phyloP scores from a whole-genome alignment of 1,140 invertebrate species.

The Drosophila gunungcola region DNA sequence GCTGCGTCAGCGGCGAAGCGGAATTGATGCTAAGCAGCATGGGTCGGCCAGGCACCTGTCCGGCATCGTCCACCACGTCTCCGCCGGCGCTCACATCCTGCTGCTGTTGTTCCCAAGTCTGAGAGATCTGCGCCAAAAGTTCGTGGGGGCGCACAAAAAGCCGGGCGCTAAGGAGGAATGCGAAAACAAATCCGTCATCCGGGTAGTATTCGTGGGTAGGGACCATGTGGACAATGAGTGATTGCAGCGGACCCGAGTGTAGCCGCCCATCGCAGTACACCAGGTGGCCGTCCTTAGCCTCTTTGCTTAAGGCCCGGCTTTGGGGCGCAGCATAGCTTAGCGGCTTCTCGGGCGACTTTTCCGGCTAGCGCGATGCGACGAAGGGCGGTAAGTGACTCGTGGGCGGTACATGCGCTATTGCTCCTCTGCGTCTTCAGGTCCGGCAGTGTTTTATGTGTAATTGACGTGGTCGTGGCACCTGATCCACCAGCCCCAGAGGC shows the following conservation, averaged over 20 bases:
- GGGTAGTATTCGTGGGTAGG: slow-evolving; percentile 96
- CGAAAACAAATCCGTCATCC: slow-evolving; percentile 94
- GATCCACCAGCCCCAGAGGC: slow-evolving; percentile 18
- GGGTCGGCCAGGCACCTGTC: slow-evolving; percentile 24
- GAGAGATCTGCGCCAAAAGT: slow-evolving; percentile 92
- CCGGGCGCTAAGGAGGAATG: slow-evolving; percentile 96
- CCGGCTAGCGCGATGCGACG: slow-evolving; percentile 54
- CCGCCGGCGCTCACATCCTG: slow-evolving; percentile 33
- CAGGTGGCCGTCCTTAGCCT: slow-evolving; percentile 82
- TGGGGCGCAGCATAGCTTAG: slow-evolving; percentile 62
- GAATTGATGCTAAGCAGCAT: slow-evolving; percentile 59
- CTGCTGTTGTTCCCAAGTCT: slow-evolving; percentile 90
- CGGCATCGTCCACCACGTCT: slow-evolving; percentile 71
- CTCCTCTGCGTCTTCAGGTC: slow-evolving; percentile 70
- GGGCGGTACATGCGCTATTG: slow-evolving; percentile 58
- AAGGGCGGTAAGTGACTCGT: slow-evolving; percentile 48
- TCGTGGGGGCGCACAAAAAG: slow-evolving; percentile 97
- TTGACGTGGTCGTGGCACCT: slow-evolving; percentile 32
- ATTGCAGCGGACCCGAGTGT: slow-evolving; percentile 93
- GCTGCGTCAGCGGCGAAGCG: slow-evolving; percentile 66
- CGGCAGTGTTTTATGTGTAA: slow-evolving; percentile 67
- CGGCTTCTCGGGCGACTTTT: slow-evolving; percentile 51
- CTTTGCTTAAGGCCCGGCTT: slow-evolving; percentile 37
- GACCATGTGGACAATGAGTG: slow-evolving; percentile 95
- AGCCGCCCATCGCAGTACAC: slow-evolving; percentile 95